Conservation (phyloP, 1,140 invertebrate species). For the Glossosoma conforme region DNA sequence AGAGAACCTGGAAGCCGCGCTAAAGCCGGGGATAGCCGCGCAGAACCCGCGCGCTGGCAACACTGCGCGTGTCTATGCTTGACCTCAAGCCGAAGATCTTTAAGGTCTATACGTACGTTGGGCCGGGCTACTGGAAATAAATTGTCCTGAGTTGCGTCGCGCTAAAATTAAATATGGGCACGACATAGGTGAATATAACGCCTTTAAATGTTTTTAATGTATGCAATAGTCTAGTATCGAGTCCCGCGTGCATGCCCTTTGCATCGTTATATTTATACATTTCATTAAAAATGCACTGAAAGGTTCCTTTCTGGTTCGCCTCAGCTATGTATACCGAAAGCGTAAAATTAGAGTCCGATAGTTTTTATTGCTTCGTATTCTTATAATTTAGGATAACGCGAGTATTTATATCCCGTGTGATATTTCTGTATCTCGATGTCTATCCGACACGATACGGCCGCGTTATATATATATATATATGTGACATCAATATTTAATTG, state of each 20-base stretch:
- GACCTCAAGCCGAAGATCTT: conserved; percentile 21
- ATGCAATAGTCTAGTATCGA: conserved; percentile 1
- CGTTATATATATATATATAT: conserved; percentile 5
- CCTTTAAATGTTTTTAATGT: conserved; percentile 16
- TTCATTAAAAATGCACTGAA: conserved; percentile 20
- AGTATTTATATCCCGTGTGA: conserved; percentile 21
- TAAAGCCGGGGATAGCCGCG: no score
- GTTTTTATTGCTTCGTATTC: conserved; percentile 23
- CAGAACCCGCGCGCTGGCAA: conserved; percentile 15
- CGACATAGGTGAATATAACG: conserved; percentile 24
- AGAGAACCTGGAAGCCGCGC: no score
- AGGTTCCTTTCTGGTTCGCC: conserved; percentile 8
- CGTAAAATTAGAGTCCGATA: conserved; percentile 23
- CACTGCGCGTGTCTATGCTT: conserved; percentile 21
- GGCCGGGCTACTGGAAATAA: conserved; percentile 24
- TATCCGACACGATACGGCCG: conserved; percentile 6
- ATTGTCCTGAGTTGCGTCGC: conserved; percentile 18
- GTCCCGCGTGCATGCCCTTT: conserved; percentile 13
- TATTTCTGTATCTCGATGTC: conserved; percentile 15
- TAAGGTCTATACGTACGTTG: conserved; percentile 20
- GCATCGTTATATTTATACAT: conserved; percentile 20
- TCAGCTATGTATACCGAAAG: conserved; percentile 8
- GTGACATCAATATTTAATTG: conserved; percentile 26
- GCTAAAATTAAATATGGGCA: conserved; percentile 24
- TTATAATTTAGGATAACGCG: conserved; percentile 19